Base-by-base conservation (phyloP, 2,797 vertebrate species). In the Meda fulgida region DNA sequence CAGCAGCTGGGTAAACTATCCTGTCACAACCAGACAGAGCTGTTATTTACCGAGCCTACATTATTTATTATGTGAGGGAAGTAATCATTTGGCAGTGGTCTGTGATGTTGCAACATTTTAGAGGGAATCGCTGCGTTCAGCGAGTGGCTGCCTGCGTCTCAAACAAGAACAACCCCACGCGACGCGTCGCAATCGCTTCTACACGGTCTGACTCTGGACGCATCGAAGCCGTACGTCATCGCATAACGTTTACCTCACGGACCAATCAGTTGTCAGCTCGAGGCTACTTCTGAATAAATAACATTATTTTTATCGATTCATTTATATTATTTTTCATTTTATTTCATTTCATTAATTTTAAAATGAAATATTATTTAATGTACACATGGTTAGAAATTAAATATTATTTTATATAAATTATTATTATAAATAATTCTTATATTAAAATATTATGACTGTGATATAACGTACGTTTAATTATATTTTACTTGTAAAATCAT, bases 1-100 rank as follows among this genome's bases (percentile, higher is more conserved):
- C 58, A 80, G 78, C 94, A 93, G 93, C 93, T 93, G 94, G 91
- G 93, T 91, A 93, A 94, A 94, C 90, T 85, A 87, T 84, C 81
- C 43, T 67, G 58, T 87, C 84, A 87, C 85, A 65, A 48, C 83
- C 85, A 55, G 36, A 51, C 63, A 13, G 84, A 66, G 78, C 76
- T 80, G 86, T 89, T 83, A 85, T 78, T 78, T 80, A 79, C 10
- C 71, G 29, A 23, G 13, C 11, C 36, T 82, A 76, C 55, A 90
- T 84, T 83, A 87, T 88, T 89, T 63, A 87, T 23, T 72, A 79
- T 71, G 86, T 89, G 60, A 73, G 76, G 88, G 79, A 89, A 89
- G 71, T n/a, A 80, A 38, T 88, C 81, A 4, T 83, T 87, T 3
- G 88, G 58, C 72, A 83, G 85, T 38, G 81, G 84, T 60, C 73